These are phyloP conservation scores for Paguma larvata DNA, from an alignment of 2,797 vertebrate genomes.

Conservation along the genomic window DNA sequence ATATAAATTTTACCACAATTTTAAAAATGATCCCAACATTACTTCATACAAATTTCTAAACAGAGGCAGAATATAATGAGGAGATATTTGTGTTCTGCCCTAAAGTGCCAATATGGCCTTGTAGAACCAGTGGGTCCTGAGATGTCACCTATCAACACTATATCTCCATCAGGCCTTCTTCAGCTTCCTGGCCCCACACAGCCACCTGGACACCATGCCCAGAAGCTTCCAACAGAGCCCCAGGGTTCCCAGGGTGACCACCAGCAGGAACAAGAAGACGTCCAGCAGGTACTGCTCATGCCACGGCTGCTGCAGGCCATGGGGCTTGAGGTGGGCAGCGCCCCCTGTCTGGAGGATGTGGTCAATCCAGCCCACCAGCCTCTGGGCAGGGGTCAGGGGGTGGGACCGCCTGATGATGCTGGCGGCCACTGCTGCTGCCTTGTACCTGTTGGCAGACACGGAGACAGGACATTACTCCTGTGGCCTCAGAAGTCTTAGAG, in stretches of 20 bases:
- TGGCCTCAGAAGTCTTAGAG: background rate
- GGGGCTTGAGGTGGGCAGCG: conserved; percentile 86
- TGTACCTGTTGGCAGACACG: conserved; percentile 86
- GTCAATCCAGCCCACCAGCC: conserved; percentile 88
- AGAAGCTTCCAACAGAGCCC: background rate
- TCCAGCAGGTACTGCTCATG: conserved; percentile 84
- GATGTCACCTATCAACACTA: background rate
- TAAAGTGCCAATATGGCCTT: too few species aligned
- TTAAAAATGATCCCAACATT: background rate
- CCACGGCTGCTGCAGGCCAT: conserved; percentile 86
- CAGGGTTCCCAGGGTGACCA: background rate
- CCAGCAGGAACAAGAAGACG: background rate
- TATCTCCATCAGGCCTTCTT: background rate
- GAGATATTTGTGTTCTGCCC: background rate
- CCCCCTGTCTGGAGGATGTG: conserved; percentile 87
- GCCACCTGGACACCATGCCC: background rate
- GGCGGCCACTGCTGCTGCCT: conserved; percentile 84
- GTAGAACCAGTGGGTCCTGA: background rate
- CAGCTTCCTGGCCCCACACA: background rate
- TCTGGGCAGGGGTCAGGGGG: conserved; percentile 85
- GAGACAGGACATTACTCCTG: background rate
- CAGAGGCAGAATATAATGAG: background rate
- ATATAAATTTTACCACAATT: background rate
- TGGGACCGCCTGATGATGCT: conserved; percentile 87
- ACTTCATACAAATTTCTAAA: background rate